These are phyloP conservation scores for Argyresthia albistria DNA, from an alignment of 2,888 invertebrate species.

Conservation along the genomic window DNA sequence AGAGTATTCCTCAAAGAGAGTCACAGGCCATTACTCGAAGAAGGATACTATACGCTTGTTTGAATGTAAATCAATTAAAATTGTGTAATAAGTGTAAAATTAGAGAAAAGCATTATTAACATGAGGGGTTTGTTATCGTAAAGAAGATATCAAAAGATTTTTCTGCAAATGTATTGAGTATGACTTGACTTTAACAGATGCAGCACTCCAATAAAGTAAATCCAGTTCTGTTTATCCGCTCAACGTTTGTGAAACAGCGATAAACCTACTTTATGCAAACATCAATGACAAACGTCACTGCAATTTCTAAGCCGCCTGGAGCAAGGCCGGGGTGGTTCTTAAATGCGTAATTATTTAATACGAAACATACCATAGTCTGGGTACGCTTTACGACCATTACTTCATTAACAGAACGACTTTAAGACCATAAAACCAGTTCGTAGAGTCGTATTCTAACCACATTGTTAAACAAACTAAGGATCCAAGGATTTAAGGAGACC, in stretches of 20 bases:
- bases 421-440: not conserved
- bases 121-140: no score
- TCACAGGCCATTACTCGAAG: no score
- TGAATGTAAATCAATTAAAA: no score
- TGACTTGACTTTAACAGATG: no score
- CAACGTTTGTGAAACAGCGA: not conserved
- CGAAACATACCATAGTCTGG: slow-evolving; percentile 7
- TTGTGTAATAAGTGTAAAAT: no score
- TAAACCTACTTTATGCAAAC: not conserved
- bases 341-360: not conserved
- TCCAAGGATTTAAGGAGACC: slow-evolving; percentile 30
- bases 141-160: no score
- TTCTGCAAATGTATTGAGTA: no score
- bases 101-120: no score
- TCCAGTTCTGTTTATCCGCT: no score
- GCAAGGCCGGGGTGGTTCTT: not conserved
- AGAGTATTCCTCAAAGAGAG: no score
- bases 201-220: no score
- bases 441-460: slow-evolving; percentile 19
- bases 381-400: slow-evolving; percentile 19
- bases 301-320: not conserved
- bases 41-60: no score
- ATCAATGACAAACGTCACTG: not conserved
- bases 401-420: slow-evolving; percentile 17
- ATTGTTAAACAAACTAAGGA: slow-evolving; percentile 20